Base-by-base conservation (phyloP, 2,797 vertebrate genomes). In the Choloepus didactylus region DNA sequence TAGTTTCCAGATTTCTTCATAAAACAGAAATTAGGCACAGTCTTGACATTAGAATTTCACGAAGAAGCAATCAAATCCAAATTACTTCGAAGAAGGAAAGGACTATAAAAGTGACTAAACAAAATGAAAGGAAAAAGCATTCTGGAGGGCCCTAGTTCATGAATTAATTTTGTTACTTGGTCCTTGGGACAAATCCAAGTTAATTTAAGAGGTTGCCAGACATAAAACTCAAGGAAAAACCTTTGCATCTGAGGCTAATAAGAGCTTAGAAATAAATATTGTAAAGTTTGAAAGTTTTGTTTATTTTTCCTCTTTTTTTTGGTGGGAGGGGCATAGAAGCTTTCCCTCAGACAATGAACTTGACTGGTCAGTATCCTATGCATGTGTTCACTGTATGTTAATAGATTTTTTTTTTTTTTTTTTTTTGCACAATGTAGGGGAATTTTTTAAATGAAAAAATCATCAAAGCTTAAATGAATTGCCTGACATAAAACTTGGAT, bases 21-120 rank as follows among this genome's bases (percentile, higher is more conserved):
- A 97, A 98, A 97, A 97, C 94, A 97, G 97, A 97, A 98, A 97
- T 97, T 96, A 97, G 97, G 97, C 95, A 93, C 95, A 95, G 96
- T 97, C 96, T 97, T 97, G 96, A 97, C 97, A 97, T 97, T 94
- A 94, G 95, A 96, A 95, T 97, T 97, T 97, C 97, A 98, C 95
- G 79, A 97, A 97, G 96, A 97, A 96, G 97, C 91, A 97, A 97
- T 97, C 97, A 98, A 97, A 97, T 97, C 95, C 95, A 98, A 97
- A 97, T 98, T 97, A 98, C 96, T 97, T 97, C 59, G 92, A 95
- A 97, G 96, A 96, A 97, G 95, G 96, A 96, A 83, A 96, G 91
- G 93, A 89, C 97, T 97, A 97, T 97, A 92, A 97, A 97, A 95
- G 87, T 96, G 94, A 97, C 96, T 95, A 97, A 96, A 94, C 91